Base-by-base conservation (phyloP, 1,140 invertebrate genomes). In the Bombus soroeensis region DNA sequence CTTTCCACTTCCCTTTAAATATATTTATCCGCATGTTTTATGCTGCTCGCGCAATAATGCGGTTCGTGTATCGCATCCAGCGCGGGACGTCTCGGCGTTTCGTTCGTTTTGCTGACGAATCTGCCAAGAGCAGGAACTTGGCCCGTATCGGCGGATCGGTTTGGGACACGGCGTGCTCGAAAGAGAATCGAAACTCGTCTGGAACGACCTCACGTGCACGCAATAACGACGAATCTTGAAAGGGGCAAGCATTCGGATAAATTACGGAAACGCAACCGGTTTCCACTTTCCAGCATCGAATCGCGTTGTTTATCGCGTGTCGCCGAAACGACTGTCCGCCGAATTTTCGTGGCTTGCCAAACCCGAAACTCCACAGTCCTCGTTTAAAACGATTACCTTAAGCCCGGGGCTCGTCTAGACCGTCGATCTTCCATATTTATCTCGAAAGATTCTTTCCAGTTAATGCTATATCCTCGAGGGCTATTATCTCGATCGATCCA, bases 21-120 rank as follows among this genome's bases (percentile, higher is more conserved):
- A 89, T 87, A 91, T 93, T 92, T 93, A 93, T 91, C 90, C 87
- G 81, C 88, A 81, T 92, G 89, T 90, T 93, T 91, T 88, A 92
- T 90, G 81, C 80, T 72, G 59, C 86, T 83, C 87, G 81, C 81
- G 87, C 86, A 92, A 89, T 92, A 92, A 91, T 91, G 85, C 90
- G 88, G 90, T 86, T 92, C 90, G 77, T 88, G 86, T 89, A 90
- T 92, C 90, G 82, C 80, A 84, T 88, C 83, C 73, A 62, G 64
- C 76, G 62, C 90, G 84, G 78, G 74, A 47, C 80, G 37, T 74
- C 81, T 62, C 77, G 47, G 81, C 74, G 71, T 77, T 76, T 88
- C 87, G 85, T 88, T 77, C 86, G 83, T 91, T 90, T 92, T 89
- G 83, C 72, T 72, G 66, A 74, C 39, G 83, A 84, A 32, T 70